A percentile compares a stretch with the other conserved stretches of the same genome.
Conservation (phyloP, 2,888 invertebrate genomes). For the Malacosoma neustria region DNA sequence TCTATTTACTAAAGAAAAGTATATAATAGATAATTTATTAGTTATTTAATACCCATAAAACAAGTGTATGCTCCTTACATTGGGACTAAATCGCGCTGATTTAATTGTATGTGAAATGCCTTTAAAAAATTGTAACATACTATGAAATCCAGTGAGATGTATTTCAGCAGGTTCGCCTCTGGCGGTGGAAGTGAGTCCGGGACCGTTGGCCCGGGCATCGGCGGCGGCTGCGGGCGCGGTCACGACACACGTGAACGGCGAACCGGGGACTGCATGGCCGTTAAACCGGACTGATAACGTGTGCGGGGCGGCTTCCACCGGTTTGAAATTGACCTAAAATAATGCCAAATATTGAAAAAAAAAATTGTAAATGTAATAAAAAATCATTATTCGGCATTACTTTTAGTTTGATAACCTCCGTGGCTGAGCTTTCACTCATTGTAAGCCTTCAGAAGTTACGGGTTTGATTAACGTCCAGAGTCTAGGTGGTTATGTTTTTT, state of each 20-base stretch:
- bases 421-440: no score
- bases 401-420: no score
- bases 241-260: conserved; percentile 95
- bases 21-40: no score
- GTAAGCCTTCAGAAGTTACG: no score
- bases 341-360: no score
- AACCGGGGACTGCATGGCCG: conserved; percentile 87
- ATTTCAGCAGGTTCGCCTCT: conserved; percentile 56
- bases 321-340: conserved; percentile 92
- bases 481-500: not conserved
- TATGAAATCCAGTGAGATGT: conserved; percentile 58
- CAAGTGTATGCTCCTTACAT: not conserved
- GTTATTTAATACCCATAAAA: not conserved
- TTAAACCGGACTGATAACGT: conserved; percentile 91
- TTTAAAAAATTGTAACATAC: conserved; percentile 25
- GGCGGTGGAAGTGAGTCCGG: conserved; percentile 52
- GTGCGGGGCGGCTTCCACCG: conserved; percentile 94
- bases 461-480: no score
- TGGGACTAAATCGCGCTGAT: not conserved
- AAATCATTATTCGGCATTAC: no score
- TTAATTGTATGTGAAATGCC: not conserved
- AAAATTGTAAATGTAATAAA: no score
- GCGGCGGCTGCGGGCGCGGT: conserved; percentile 56
- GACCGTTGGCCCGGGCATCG: conserved; percentile 57
- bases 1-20: no score